Evolutionary conservation across 2,113 vertebrate species (phyloP), one percentile per base, ranked within the genome.

Genomic region (Aspidoscelis tigris): DNA sequence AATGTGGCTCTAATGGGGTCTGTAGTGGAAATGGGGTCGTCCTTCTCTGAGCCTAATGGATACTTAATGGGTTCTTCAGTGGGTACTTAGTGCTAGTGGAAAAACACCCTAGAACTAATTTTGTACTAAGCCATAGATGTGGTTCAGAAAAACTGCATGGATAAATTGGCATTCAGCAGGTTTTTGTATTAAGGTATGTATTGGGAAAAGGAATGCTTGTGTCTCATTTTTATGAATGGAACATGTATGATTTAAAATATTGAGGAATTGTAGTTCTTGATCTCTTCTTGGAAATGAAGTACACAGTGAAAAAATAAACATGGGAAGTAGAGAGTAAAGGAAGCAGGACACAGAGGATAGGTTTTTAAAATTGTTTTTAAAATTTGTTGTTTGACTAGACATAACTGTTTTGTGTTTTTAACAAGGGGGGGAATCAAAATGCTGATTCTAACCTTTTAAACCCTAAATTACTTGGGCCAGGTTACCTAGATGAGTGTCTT

Each of bases 111-210:
- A 18, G 33, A 53, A 26, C 21, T n/a, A 21, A 68, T 10, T 5
- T n/a, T 22, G 22, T 83, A 43, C 53, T 55, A 26, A 21, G 87
- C 87, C 88, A 91, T 85, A 92, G 91, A 83, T 91, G 80, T 85
- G 53, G 85, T 87, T 93, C 65, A 24, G 80, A 87, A 92, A 16
- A 61, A 18, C 82, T 90, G 89, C 87, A 84, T 88, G 93, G 79
- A 88, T 90, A 83, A 82, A 41, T 90, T 93, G 87, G 88, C 82
- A 70, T 88, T 86, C 85, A 88, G 74, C 89, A 87, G 83, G 91
- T 94, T 91, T 88, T 91, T 84, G 86, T 87, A 90, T 3, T 78
- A 83, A 89, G 69, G 58, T 16, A 1, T 53, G 7, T 74, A 39
- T 80, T 89, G 77, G 66, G 33, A 82, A 83, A 75, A 78, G 58